Evolutionary conservation across 1,140 invertebrate genomes (phyloP).

Genomic region (Diabrotica undecimpunctata): DNA sequence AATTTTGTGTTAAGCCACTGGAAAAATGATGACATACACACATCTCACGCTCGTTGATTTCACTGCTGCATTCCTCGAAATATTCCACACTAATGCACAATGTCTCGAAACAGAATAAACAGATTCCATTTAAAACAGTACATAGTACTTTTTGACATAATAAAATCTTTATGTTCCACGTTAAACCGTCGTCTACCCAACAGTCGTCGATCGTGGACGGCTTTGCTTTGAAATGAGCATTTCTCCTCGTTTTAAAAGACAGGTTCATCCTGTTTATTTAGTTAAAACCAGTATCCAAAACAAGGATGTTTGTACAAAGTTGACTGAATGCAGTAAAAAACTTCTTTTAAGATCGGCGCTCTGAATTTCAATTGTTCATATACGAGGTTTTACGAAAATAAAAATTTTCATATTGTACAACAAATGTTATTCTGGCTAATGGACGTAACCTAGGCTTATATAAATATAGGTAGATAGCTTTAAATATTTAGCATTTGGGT

Average conservation of each 20-base stretch:
- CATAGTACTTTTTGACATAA: background rate
- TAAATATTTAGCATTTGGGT: too few species aligned
- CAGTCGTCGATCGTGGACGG: background rate
- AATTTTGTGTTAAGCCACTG: too few species aligned
- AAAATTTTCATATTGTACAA: too few species aligned
- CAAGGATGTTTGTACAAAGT: background rate
- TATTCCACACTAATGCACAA: background rate
- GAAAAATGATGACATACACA: too few species aligned
- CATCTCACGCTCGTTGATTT: too few species aligned
- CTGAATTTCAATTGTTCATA: background rate
- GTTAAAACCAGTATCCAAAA: background rate
- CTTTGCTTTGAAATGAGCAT: background rate
- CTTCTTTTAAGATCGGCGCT: background rate
- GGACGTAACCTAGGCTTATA: too few species aligned
- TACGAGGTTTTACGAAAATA: too few species aligned
- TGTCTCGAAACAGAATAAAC: background rate
- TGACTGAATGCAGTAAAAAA: background rate
- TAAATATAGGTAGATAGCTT: too few species aligned
- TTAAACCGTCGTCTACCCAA: background rate
- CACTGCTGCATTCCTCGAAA: background rate
- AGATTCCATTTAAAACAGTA: background rate
- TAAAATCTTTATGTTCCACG: conserved; percentile 3
- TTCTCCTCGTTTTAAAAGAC: background rate
- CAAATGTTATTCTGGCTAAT: too few species aligned
- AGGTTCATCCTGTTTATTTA: conserved; percentile 2